Evolutionary conservation across 2,888 invertebrate species (phyloP).

Genomic region (Encarsia formosa): DNA sequence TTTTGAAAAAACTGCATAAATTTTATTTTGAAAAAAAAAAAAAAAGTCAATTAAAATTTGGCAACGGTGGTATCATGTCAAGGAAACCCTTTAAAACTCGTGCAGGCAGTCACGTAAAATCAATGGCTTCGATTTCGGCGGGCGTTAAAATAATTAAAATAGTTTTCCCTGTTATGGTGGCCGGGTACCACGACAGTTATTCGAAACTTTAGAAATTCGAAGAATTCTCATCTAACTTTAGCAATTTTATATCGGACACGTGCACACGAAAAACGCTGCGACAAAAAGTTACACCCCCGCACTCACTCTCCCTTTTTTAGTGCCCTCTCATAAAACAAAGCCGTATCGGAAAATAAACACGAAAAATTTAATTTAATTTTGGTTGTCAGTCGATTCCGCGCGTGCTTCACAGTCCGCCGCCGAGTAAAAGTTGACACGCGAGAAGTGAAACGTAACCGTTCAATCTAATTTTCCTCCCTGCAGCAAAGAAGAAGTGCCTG

Average conservation of each 20-base stretch:
- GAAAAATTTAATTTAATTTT: too few relatives aligned
- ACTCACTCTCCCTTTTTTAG: too few relatives aligned
- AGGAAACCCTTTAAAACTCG: too few relatives aligned
- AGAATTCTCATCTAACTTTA: slow-evolving; percentile 22
- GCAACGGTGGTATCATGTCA: too few relatives aligned
- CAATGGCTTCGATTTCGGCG: slow-evolving; percentile 15
- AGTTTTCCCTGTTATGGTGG: slow-evolving; percentile 16
- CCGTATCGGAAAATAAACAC: too few relatives aligned
- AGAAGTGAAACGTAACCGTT: slow-evolving; percentile 9
- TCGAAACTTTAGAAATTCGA: slow-evolving; percentile 21
- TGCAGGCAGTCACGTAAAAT: slow-evolving; percentile 12
- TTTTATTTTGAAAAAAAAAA: background rate
- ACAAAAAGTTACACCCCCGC: too few relatives aligned
- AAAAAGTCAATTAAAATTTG: background rate
- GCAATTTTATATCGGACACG: slow-evolving; percentile 1
- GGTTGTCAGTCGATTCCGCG: background rate
- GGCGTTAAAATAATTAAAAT: slow-evolving; percentile 27
- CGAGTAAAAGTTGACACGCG: too few relatives aligned
- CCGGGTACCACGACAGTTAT: slow-evolving; percentile 8
- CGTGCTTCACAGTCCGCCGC: too few relatives aligned
- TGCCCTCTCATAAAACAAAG: too few relatives aligned
- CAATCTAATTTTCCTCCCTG: slow-evolving; percentile 13
- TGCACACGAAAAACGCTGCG: slow-evolving; percentile 3
- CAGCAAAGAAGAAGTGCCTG: slow-evolving; percentile 7
- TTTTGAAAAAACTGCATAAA: background rate